phyloP scores from a whole-genome alignment of 2,888 invertebrate species.

The Acleris emargana region DNA sequence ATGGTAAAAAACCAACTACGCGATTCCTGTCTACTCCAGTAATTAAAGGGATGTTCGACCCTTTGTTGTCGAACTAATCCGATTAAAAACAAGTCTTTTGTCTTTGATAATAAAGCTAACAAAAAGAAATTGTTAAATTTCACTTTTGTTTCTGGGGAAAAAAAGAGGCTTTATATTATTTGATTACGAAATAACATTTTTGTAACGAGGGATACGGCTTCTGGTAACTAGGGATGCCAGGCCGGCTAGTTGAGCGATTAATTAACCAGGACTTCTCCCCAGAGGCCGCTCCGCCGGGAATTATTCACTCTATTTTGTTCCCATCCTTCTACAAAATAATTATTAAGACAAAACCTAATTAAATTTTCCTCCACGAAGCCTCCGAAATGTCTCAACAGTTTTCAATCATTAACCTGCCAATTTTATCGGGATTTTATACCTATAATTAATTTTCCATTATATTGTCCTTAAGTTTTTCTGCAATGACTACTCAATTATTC shows the following conservation, averaged over 20 bases:
- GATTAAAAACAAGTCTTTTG: constrained; percentile 17
- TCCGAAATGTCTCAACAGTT: constrained; percentile 22
- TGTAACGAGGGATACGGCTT: constrained; percentile 42
- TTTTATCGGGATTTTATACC: not conserved
- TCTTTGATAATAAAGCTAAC: constrained; percentile 16
- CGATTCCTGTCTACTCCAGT: not conserved
- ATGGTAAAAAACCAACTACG: not conserved
- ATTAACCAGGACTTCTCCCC: constrained; percentile 63
- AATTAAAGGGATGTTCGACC: constrained; percentile 16
- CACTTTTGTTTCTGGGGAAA: not conserved
- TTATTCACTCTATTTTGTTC: constrained; percentile 59
- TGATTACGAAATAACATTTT: constrained; percentile 45
- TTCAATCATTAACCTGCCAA: not conserved
- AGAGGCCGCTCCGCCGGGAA: constrained; percentile 54
- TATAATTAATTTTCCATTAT: not conserved
- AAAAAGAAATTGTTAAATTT: constrained; percentile 4
- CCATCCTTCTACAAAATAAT: constrained; percentile 62
- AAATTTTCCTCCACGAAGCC: constrained; percentile 55
- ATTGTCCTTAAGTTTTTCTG: too few relatives aligned
- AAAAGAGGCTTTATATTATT: constrained; percentile 1
- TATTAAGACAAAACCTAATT: constrained; percentile 63
- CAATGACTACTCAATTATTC: too few relatives aligned
- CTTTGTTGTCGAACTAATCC: constrained; percentile 28
- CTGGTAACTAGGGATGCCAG: constrained; percentile 48
- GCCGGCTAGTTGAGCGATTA: constrained; percentile 61